phyloP scores from a whole-genome alignment of 2,797 vertebrate species.

The Trichosurus vulpecula region DNA sequence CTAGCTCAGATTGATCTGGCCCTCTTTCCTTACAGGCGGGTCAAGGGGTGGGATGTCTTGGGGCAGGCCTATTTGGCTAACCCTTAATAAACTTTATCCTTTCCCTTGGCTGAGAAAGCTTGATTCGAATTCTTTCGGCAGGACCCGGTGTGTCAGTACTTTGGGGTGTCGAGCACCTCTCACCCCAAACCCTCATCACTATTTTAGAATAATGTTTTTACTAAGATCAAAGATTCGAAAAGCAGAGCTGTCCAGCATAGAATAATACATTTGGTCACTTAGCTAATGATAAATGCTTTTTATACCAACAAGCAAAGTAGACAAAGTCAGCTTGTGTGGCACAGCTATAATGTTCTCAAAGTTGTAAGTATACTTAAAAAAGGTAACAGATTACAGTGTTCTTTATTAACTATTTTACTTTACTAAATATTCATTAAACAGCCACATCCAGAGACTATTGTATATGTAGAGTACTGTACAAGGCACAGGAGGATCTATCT shows the following conservation, averaged over 20 bases:
- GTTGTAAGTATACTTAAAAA: background rate
- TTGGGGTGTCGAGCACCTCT: no score
- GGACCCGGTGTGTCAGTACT: no score
- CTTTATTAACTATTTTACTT: background rate
- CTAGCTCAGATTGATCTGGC: no score
- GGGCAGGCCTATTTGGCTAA: no score
- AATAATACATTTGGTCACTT: slow-evolving; percentile 67
- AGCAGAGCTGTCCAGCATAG: slow-evolving; percentile 41
- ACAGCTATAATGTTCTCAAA: background rate
- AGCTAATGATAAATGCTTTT: slow-evolving; percentile 40
- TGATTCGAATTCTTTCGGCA: no score
- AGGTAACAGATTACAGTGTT: background rate
- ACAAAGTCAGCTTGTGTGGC: background rate
- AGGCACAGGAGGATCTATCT: background rate
- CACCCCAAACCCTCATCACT: no score
- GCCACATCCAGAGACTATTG: background rate
- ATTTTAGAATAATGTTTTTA: background rate
- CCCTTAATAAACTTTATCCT: no score
- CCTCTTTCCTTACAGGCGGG: no score
- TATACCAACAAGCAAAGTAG: slow-evolving; percentile 33
- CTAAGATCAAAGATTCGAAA: slow-evolving; percentile 51
- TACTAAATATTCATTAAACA: background rate
- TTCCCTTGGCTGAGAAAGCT: no score
- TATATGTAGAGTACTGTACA: background rate
- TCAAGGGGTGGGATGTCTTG: no score